These are phyloP conservation scores for Gracilinanus agilis DNA, from an alignment of 2,113 vertebrate genomes.

Conservation along the genomic window DNA sequence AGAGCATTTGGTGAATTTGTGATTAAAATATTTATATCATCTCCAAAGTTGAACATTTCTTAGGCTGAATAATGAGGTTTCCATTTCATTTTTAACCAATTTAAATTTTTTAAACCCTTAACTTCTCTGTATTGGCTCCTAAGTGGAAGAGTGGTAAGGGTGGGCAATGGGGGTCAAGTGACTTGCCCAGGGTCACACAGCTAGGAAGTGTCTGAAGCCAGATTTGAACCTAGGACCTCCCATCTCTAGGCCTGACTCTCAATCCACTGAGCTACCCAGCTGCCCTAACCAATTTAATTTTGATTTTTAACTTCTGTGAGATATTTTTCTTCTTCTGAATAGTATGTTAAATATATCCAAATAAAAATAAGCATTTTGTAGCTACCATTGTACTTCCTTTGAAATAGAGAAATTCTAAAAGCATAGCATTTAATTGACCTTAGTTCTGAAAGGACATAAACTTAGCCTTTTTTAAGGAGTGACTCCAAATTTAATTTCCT, in stretches of 20 bases:
- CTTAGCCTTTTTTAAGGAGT: not conserved
- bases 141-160: too few species aligned
- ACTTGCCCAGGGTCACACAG: too few species aligned
- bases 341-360: not conserved
- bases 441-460: not conserved
- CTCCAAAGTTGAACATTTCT: not conserved
- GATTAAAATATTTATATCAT: constrained; percentile 34
- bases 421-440: not conserved
- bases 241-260: too few species aligned
- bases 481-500: not conserved
- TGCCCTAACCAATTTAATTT: not conserved
- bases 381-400: not conserved
- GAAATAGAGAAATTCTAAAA: not conserved
- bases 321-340: not conserved
- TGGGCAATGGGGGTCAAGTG: too few species aligned
- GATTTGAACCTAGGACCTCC: too few species aligned
- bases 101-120: too few species aligned
- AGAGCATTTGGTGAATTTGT: constrained; percentile 34
- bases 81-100: not conserved
- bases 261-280: too few species aligned
- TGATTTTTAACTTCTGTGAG: not conserved
- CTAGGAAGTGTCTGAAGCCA: too few species aligned
- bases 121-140: too few species aligned
- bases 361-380: not conserved
- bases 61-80: not conserved